Evolutionary conservation across 1,140 invertebrate genomes (phyloP).

Genomic region (Papilio aristodemus): DNA sequence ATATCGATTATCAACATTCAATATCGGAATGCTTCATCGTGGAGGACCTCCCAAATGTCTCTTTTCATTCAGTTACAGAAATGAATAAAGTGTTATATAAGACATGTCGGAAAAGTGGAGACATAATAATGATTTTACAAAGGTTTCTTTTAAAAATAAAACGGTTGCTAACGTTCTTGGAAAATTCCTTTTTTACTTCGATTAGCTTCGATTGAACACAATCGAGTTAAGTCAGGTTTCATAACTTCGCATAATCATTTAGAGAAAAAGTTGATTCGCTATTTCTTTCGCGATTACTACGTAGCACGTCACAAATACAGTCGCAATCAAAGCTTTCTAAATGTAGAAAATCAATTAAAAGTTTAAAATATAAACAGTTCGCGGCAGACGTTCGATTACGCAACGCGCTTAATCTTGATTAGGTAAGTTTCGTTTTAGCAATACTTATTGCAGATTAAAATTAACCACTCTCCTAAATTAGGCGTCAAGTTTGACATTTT

Average conservation of each 20-base stretch:
- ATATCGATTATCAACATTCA: conserved; percentile 72
- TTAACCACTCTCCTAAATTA: conserved; percentile 39
- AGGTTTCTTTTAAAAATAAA: conserved; percentile 19
- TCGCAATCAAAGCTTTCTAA: conserved; percentile 44
- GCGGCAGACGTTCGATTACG: conserved; percentile 48
- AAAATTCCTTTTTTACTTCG: not conserved
- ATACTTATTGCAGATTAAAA: conserved; percentile 46
- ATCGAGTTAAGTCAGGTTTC: conserved; percentile 32
- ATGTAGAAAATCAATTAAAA: conserved; percentile 54
- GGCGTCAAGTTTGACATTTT: conserved; percentile 42
- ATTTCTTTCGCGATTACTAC: conserved; percentile 35
- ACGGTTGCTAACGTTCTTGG: not conserved
- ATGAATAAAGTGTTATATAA: not conserved
- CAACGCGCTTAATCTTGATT: conserved; percentile 49
- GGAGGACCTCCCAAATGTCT: conserved; percentile 64
- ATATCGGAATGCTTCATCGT: conserved; percentile 53
- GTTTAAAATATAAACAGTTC: conserved; percentile 49
- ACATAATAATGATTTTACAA: not conserved
- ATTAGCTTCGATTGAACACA: conserved; percentile 3
- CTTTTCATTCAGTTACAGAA: not conserved
- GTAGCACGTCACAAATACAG: conserved; percentile 49
- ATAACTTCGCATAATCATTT: conserved; percentile 36
- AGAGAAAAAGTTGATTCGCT: conserved; percentile 17
- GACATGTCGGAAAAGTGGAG: not conserved
- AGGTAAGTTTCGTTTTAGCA: conserved; percentile 46